Evolutionary conservation across 2,888 invertebrate genomes (phyloP).

Genomic region (Eucriotettix oculatus): DNA sequence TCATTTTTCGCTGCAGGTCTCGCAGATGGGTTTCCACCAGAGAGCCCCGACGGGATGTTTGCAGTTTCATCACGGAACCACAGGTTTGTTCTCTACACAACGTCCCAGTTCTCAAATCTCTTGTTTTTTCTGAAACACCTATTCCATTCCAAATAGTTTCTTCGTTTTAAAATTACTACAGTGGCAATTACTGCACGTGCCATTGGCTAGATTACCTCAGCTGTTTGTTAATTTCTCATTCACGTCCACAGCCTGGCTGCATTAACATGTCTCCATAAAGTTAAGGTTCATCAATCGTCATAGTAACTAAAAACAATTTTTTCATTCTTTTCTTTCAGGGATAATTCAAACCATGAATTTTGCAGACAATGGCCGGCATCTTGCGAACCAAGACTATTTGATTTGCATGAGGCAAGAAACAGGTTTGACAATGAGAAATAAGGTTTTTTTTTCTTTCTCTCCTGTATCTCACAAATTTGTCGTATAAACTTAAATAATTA

Average conservation of each 20-base stretch:
- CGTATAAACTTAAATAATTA: no score
- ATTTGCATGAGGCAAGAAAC: slow-evolving; percentile 44
- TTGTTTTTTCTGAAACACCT: no score
- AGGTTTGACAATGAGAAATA: slow-evolving; percentile 13
- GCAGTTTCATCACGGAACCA: slow-evolving; percentile 48
- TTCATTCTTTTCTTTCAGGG: slow-evolving; percentile 23
- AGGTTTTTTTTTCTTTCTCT: no score
- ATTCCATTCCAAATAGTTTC: no score
- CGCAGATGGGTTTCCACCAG: slow-evolving; percentile 60
- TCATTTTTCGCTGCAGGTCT: slow-evolving; percentile 28
- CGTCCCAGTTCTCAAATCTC: no score
- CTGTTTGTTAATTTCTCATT: no score
- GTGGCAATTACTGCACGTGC: no score
- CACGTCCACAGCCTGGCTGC: no score
- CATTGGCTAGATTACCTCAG: no score
- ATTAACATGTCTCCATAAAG: background rate
- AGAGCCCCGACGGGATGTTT: slow-evolving; percentile 62
- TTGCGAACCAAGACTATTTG: slow-evolving; percentile 61
- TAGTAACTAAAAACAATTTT: background rate
- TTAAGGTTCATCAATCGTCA: background rate
- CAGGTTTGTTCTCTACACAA: slow-evolving; percentile 28
- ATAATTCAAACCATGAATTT: slow-evolving; percentile 62
- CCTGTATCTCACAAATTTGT: background rate
- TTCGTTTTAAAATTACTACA: no score
- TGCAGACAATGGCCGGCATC: slow-evolving; percentile 63